These are phyloP conservation scores for Triops longicaudatus DNA, from an alignment of 1,140 invertebrate genomes.

Conservation along the genomic window DNA sequence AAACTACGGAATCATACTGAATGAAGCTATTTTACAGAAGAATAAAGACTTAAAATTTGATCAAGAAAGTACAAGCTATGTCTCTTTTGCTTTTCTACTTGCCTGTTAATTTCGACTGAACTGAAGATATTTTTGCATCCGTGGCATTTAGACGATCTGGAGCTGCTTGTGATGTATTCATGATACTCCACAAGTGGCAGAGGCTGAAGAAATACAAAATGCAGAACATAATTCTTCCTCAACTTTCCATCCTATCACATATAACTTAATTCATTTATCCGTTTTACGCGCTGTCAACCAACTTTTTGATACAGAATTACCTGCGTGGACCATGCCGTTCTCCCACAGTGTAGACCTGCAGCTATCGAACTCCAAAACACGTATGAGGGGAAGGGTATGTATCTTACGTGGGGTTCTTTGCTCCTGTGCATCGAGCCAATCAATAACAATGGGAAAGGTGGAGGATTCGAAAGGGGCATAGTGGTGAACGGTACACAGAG, in stretches of 20 bases:
- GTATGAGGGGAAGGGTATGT: not conserved
- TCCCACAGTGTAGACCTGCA: not conserved
- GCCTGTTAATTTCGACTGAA: not conserved
- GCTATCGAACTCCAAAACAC: not conserved
- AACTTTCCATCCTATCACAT: not conserved
- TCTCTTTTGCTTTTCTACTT: no score
- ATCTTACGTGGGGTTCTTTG: not conserved
- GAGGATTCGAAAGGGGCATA: not conserved
- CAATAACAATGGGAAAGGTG: not conserved
- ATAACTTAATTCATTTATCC: not conserved
- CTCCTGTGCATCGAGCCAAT: not conserved
- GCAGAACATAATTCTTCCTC: not conserved
- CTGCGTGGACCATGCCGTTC: not conserved
- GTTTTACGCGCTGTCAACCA: no score
- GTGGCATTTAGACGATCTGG: not conserved
- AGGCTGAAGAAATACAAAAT: not conserved
- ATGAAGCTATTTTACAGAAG: no score
- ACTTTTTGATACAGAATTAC: not conserved
- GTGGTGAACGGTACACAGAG: not conserved
- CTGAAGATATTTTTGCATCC: not conserved
- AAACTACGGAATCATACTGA: no score
- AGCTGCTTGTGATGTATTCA: not conserved
- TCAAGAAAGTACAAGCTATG: no score
- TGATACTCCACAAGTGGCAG: conserved; percentile 10
- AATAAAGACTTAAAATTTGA: no score